Evolutionary conservation across 1,140 invertebrate species (phyloP).

Genomic region (Dufourea novaeangliae): DNA sequence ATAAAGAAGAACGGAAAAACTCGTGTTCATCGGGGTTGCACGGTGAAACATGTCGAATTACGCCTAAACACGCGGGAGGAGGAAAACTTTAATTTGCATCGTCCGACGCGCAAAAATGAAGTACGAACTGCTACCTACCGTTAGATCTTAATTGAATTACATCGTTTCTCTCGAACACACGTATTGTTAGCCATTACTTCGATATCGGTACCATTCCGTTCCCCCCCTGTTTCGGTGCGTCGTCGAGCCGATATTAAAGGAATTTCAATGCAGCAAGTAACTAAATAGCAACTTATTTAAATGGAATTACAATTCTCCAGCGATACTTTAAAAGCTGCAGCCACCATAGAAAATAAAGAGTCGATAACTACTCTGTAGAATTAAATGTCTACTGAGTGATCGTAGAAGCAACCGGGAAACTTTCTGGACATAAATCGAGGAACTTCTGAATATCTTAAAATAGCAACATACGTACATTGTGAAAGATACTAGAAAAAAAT

Average conservation of each 20-base stretch:
- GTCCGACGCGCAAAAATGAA: background rate
- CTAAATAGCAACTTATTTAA: background rate
- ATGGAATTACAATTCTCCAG: background rate
- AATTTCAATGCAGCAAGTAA: background rate
- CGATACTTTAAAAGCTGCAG: background rate
- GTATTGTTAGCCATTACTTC: no score
- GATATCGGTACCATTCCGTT: background rate
- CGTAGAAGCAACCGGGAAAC: no score
- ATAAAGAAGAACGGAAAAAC: constrained; percentile 15
- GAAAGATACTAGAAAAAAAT: no score
- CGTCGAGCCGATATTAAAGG: background rate
- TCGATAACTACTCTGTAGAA: no score
- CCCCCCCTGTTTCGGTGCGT: no score
- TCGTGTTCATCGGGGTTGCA: background rate
- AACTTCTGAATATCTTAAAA: no score
- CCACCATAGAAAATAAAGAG: background rate
- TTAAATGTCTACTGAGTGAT: background rate
- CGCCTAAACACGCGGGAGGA: background rate
- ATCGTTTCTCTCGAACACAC: background rate
- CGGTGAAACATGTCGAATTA: background rate
- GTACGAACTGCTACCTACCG: background rate
- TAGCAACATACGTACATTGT: no score
- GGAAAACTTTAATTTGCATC: background rate
- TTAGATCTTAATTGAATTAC: background rate
- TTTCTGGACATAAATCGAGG: no score